Base-by-base conservation (phyloP, 2,888 invertebrate species). In the Ceriagrion tenellum region DNA sequence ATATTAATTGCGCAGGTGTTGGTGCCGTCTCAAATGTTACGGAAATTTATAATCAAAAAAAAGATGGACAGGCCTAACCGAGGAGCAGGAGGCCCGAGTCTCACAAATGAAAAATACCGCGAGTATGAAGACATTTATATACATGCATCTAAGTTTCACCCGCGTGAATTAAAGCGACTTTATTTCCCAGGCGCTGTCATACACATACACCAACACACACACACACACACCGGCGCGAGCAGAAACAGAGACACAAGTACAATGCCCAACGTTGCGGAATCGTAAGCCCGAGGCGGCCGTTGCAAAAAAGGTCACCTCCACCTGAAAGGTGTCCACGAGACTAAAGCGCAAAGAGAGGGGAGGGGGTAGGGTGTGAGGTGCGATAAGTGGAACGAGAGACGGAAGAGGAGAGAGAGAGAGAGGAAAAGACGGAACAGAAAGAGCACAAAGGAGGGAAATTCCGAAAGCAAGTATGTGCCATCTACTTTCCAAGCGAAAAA, bases 271-370 rank as follows among this genome's bases (percentile, higher is more conserved):
- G 91, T 91, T 91, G 91, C 91, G 91, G 91, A 91, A 91, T 91
- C 59, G 63, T 59, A 59, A 59, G 63, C 63, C 56, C 63, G 90
- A 91, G 69, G 69, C 69, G 69, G 55, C 59, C 35, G 91, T 30
- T 59, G 91, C 91, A 63, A 91, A 91, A 91, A 91, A 91, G 91
- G 91, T 91, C 91, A 91, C 91, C 91, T 91, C 63, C 91, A 91
- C 59, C 40, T n/a, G 30, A 30, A 20, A 56, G 59, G 56, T 40
- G 91, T n/a, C 91, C 91, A 91, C 63, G 63, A 59, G 63, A 91
- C 91, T 23, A 69, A 59, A 35, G 56, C 91, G 91, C 56, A 90
- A 90, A 30, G 56, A 56, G 90, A 30, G 26, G 47, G 47, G 47
- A 8, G 47, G 47, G n/a, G n/a, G n/a, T n/a, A n/a, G n/a, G n/a